phyloP scores from a whole-genome alignment of 2,113 vertebrate species.

The Stictonetta naevosa region DNA sequence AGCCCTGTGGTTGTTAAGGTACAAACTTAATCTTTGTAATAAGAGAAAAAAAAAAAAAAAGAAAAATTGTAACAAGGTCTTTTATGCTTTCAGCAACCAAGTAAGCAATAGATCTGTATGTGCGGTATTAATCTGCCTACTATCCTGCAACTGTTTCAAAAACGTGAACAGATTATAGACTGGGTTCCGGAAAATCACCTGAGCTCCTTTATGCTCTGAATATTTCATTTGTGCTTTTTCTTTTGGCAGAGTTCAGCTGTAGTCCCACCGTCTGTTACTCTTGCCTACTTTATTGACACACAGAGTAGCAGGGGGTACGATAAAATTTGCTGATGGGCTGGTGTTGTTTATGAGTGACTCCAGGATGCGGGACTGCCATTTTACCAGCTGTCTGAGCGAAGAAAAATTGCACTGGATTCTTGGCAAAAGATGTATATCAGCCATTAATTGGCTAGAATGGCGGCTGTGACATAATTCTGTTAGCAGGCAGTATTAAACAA shows the following conservation, averaged over 20 bases:
- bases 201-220: constrained; percentile 40
- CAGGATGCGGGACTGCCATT: constrained; percentile 45
- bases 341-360: constrained; percentile 49
- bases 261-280: constrained; percentile 18
- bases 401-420: constrained; percentile 63
- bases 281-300: constrained; percentile 15
- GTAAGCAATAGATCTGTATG: not conserved
- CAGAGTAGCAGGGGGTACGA: not conserved
- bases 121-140: not conserved
- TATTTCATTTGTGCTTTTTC: constrained; percentile 26
- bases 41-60: not conserved
- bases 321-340: constrained; percentile 52
- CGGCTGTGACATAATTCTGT: constrained; percentile 73
- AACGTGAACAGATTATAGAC: not conserved
- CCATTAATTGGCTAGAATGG: constrained; percentile 72
- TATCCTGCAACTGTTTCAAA: not conserved
- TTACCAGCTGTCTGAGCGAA: constrained; percentile 66
- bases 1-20: constrained; percentile 97
- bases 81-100: not conserved
- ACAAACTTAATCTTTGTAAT: constrained; percentile 73
- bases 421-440: constrained; percentile 59
- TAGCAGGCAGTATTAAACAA: constrained; percentile 77
- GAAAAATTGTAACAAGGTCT: not conserved
- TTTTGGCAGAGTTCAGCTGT: constrained; percentile 2
- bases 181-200: constrained; percentile 6